phyloP scores from a whole-genome alignment of 2,888 invertebrate species.

The Drosophila austrosaltans region DNA sequence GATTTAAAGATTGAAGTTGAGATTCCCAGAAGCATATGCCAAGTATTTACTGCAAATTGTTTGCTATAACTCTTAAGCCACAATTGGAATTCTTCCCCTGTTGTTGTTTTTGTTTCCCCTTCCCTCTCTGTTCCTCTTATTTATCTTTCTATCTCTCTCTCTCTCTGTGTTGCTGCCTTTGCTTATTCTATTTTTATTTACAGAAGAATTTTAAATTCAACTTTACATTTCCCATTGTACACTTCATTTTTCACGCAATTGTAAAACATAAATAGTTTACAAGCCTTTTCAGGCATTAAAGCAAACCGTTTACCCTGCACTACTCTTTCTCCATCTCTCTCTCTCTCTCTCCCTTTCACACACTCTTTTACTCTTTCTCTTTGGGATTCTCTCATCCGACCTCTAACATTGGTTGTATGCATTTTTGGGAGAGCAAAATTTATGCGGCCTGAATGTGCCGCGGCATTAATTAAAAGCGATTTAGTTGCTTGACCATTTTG shows the following conservation, averaged over 20 bases:
- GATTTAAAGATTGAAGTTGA: slow-evolving; percentile 19
- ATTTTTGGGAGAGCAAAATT: slow-evolving; percentile 44
- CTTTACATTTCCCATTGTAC: neutral
- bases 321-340: too few species aligned
- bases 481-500: slow-evolving; percentile 57
- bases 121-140: neutral
- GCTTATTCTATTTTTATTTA: slow-evolving; percentile 3
- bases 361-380: neutral
- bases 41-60: slow-evolving; percentile 16
- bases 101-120: too few species aligned
- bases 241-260: slow-evolving; percentile 38
- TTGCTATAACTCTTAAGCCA: slow-evolving; percentile 14
- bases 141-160: neutral
- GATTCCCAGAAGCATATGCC: slow-evolving; percentile 30
- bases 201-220: slow-evolving; percentile 5
- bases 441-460: slow-evolving; percentile 62
- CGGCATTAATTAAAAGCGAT: slow-evolving; percentile 73
- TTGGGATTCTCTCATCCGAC: neutral
- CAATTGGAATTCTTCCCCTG: neutral
- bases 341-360: neutral
- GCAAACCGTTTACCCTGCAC: neutral
- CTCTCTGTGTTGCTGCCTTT: neutral
- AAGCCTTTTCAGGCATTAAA: slow-evolving; percentile 1
- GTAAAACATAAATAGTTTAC: slow-evolving; percentile 37
- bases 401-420: slow-evolving; percentile 4